These are phyloP conservation scores for Murina feae DNA, from an alignment of 2,113 vertebrate genomes.

Conservation along the genomic window DNA sequence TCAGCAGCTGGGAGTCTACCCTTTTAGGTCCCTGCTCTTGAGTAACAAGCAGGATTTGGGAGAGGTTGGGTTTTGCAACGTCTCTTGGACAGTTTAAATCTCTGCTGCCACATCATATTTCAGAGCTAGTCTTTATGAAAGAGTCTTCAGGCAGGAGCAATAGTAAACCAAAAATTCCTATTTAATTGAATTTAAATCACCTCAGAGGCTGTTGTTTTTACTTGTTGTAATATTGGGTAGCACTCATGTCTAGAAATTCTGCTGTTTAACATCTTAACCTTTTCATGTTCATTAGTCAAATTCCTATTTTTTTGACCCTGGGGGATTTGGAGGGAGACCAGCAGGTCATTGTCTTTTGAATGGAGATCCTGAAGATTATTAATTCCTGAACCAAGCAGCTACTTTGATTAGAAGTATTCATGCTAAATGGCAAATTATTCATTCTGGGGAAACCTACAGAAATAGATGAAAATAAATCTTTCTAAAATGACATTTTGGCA, in stretches of 20 bases:
- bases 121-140: conserved; percentile 12
- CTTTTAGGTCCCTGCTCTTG: conserved; percentile 41
- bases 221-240: conserved; percentile 6
- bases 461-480: conserved; percentile 3
- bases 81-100: conserved; percentile 52
- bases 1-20: conserved; percentile 60
- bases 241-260: conserved; percentile 32
- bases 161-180: conserved; percentile 29
- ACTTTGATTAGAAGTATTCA: background rate
- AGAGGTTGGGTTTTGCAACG: conserved; percentile 44
- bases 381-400: background rate
- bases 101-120: background rate
- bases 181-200: conserved; percentile 40
- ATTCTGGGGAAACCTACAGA: background rate
- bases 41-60: conserved; percentile 57
- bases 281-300: background rate
- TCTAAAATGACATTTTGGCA: conserved; percentile 20
- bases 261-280: background rate
- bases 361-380: background rate
- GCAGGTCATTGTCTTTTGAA: conserved; percentile 3
- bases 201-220: conserved; percentile 27
- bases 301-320: background rate
- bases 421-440: conserved; percentile 23
- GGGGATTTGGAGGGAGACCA: background rate
- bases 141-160: background rate